Evolutionary conservation across 2,888 invertebrate genomes (phyloP), one percentile per base, ranked within the genome.

Genomic region (Melinaea marsaeus): DNA sequence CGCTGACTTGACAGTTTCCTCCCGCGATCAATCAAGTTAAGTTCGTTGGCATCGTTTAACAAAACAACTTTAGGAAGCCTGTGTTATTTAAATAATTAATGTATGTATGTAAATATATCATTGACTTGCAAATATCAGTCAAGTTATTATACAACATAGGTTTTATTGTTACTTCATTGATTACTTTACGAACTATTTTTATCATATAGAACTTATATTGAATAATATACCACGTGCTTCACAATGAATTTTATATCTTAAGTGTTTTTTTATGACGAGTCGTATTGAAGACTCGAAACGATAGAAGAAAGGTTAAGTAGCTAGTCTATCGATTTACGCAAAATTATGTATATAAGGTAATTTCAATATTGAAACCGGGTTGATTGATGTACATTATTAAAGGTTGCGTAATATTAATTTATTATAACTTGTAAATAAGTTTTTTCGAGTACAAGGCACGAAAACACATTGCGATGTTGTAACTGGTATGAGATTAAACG

Each of bases 1-100:
- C 47, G 57, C 55, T 37, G 62, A 63, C 55, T 67, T 51, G 56
- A 45, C 13, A 13, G 22, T 51, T 32, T 32, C 47, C 51, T 63
- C 13, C 13, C 58, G 56, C 60, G 56, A 67, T 65, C 56, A 61
- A 63, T 65, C 61, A 55, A 61, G 33, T 37, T 22, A 34, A 56
- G 62, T 60, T 61, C 57, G 63, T 59, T 59, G 55, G 46, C 62
- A 48, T 13, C 35, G 55, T 34, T 62, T 60, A 35, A 47, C 37
- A 64, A 58, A 59, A 55, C 48, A 65, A 35, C 58, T 57, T 47
- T 45, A 58, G 34, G 33, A 37, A 51, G 45, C 56, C 58, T 35
- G 37, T 62, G 47, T 62, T 55, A 47, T 35, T 22, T 32, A n/a
- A 51, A 32, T 22, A 51, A 51, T 42, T 42, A 42, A 42, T 42